Conservation (phyloP, 2,797 vertebrate genomes). For the Phataginus tricuspis region DNA sequence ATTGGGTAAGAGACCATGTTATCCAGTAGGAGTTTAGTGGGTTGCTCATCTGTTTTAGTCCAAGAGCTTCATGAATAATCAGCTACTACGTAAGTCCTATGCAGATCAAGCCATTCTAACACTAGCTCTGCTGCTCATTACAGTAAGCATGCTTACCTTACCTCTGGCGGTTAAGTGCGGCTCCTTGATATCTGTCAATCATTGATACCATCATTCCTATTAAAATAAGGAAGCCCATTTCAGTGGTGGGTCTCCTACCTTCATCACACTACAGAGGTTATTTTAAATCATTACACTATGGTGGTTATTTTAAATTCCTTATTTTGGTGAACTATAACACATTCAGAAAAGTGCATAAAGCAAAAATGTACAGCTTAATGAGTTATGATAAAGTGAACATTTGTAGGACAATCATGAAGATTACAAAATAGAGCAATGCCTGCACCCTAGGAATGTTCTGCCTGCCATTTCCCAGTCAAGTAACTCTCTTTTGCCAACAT, state of each 20-base stretch:
- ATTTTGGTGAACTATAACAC: not conserved
- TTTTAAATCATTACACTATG: no score
- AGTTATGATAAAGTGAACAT: not conserved
- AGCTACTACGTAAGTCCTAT: not conserved
- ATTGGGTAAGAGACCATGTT: not conserved
- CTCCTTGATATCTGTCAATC: not conserved
- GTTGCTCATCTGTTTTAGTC: not conserved
- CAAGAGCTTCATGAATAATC: not conserved
- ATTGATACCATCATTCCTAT: constrained; percentile 21
- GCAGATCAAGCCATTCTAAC: not conserved
- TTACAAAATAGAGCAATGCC: not conserved
- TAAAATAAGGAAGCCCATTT: constrained; percentile 7
- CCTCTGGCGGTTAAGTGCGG: not conserved
- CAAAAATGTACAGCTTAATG: not conserved
- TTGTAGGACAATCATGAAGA: not conserved
- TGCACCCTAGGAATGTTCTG: not conserved
- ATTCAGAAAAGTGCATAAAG: constrained; percentile 10
- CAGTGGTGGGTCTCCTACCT: not conserved
- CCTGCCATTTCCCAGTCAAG: not conserved
- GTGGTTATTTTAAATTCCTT: not conserved
- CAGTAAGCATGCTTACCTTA: not conserved
- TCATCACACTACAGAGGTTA: not conserved
- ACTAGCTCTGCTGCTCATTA: not conserved
- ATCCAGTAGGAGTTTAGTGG: not conserved
- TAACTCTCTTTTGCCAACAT: not conserved